phyloP scores from a whole-genome alignment of 2,113 vertebrate genomes.

The Caretta caretta region DNA sequence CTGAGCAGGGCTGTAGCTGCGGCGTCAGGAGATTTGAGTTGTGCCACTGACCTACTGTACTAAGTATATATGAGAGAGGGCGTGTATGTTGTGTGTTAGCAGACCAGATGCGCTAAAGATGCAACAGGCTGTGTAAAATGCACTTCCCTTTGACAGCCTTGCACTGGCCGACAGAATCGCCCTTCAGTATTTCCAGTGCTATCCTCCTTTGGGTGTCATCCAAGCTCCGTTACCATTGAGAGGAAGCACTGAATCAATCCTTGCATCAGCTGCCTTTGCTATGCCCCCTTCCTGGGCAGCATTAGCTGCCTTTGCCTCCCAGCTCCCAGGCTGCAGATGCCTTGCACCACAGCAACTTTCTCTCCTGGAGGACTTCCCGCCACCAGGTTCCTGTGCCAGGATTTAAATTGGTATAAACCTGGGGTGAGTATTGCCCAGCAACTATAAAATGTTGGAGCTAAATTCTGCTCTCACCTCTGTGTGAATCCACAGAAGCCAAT shows the following conservation, averaged over 20 bases:
- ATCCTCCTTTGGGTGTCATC: background rate
- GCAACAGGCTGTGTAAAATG: background rate
- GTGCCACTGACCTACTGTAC: rapidly evolving
- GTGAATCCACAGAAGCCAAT: background rate
- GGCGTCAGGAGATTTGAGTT: background rate
- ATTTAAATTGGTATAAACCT: background rate
- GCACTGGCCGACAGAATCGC: background rate
- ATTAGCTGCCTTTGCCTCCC: background rate
- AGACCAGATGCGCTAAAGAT: background rate
- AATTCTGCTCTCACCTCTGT: background rate
- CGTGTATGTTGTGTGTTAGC: background rate
- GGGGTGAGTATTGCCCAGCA: background rate
- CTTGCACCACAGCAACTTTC: background rate
- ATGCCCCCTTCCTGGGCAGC: background rate
- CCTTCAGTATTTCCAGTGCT: background rate
- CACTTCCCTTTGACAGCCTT: background rate
- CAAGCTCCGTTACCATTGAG: background rate
- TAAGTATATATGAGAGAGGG: too few species aligned
- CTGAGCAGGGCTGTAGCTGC: background rate
- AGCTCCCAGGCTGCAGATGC: background rate
- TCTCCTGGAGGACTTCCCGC: background rate
- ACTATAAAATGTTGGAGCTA: background rate
- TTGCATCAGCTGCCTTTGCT: background rate
- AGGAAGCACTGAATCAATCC: background rate
- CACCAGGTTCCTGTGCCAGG: background rate